Base-by-base conservation (phyloP, 2,113 vertebrate genomes). In the Heterocephalus glaber region DNA sequence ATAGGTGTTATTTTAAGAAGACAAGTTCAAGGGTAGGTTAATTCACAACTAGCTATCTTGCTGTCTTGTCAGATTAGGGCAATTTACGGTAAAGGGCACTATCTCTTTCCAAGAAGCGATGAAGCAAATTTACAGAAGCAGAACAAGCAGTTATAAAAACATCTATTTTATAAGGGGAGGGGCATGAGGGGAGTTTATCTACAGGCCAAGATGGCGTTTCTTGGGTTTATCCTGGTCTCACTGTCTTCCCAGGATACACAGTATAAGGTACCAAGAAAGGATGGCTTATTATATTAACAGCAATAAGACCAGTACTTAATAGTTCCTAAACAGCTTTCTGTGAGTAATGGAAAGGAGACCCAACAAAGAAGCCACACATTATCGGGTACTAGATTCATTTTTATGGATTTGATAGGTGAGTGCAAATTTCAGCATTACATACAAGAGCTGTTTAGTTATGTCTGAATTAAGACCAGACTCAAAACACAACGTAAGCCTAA, bases 381-480 rank as follows among this genome's bases (percentile, higher is more conserved):
- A 14, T 63, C n/a, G 52, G 24, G 28, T 83, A 89, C 35, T 84
- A 72, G 44, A 87, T 87, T 96, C 14, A 61, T 14, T 85, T 96
- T 94, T 86, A 94, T 94, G 56, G 60, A 74, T 47, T 96, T 86
- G 28, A 83, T 22, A 65, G 28, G 92, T 68, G 8, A 52, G 56
- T 93, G 94, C 82, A 86, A 95, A 76, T 88, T 1, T 72, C 41
- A 86, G 86, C 93, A 80, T 89, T 79, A 47, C 16, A 89, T n/a
- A 76, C 58, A 61, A 76, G 60, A 72, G 33, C 13, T 63, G 22
- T 86, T 63, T 91, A 86, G 49, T 47, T 80, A 19, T 68, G 22
- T 63, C 28, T 94, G 20, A 72, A 28, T 38, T 16, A 74, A 92
- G 56, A 92, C 11, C 35, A 94, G 66, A 85, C 63, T 65, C 63